Evolutionary conservation across 2,888 invertebrate species (phyloP).

Genomic region (Rhingia campestris): DNA sequence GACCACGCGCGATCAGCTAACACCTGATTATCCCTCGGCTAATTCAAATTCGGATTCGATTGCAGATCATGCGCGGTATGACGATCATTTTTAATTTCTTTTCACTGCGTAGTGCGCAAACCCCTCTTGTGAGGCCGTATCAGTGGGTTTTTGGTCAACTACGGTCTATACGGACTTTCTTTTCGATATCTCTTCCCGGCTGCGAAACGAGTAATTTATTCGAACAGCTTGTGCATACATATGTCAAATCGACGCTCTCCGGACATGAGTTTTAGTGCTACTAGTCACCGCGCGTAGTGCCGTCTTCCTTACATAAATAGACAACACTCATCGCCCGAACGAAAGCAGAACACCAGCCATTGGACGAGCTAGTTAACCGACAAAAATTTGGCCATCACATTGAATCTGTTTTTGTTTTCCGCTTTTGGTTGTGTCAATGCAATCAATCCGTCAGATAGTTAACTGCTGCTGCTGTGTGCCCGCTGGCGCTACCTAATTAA

Average conservation of each 20-base stretch:
- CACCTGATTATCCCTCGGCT: conserved; percentile 38
- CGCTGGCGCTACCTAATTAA: conserved; percentile 58
- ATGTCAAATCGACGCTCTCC: conserved; percentile 39
- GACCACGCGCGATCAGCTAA: conserved; percentile 4
- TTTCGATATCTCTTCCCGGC: conserved; percentile 56
- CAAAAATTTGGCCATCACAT: conserved; percentile 60
- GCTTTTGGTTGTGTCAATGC: conserved; percentile 47
- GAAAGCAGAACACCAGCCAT: conserved; percentile 34
- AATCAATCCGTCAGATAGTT: conserved; percentile 3
- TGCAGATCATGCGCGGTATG: conserved; percentile 25
- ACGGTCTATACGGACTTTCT: conserved; percentile 52
- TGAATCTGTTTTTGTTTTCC: conserved; percentile 36
- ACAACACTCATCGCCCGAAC: conserved; percentile 11
- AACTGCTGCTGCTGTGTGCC: not conserved
- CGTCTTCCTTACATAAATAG: conserved; percentile 30
- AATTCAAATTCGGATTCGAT: conserved; percentile 29
- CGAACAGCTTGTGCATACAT: conserved; percentile 60
- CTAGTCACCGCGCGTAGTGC: conserved; percentile 1
- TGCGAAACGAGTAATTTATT: conserved; percentile 46
- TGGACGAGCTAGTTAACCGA: conserved; percentile 26
- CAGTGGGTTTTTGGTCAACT: conserved; percentile 3
- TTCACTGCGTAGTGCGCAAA: conserved; percentile 18
- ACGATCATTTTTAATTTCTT: conserved; percentile 37
- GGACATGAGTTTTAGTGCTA: conserved; percentile 39
- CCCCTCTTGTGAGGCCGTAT: conserved; percentile 7